Conservation (phyloP, 2,797 vertebrate genomes). For the Agapornis canus region DNA sequence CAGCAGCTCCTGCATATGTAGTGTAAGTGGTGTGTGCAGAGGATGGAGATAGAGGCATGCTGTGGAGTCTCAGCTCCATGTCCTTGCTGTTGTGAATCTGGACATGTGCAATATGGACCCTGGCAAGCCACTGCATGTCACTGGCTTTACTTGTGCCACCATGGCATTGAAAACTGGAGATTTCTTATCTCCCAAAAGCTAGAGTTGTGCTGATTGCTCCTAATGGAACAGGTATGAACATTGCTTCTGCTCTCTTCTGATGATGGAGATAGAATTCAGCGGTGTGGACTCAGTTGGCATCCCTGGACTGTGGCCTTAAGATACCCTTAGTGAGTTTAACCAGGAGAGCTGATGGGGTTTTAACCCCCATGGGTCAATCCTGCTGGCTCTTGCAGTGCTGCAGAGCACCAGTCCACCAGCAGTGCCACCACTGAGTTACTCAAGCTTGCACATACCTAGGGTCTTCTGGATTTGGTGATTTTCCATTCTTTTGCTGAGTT, state of each 20-base stretch:
- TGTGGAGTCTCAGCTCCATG: not conserved
- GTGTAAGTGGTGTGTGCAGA: not conserved
- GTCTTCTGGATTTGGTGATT: rapidly evolving
- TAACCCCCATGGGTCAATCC: not conserved
- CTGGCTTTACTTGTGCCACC: not conserved
- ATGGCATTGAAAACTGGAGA: not conserved
- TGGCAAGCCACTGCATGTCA: rapidly evolving
- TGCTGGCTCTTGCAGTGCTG: not conserved
- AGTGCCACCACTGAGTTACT: rapidly evolving
- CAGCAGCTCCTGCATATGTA: not conserved
- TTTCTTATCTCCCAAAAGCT: not conserved
- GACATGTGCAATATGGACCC: not conserved
- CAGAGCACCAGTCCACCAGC: not conserved
- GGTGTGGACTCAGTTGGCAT: rapidly evolving
- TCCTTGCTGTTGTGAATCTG: not conserved
- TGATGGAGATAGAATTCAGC: not conserved
- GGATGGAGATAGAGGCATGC: not conserved
- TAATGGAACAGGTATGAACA: rapidly evolving
- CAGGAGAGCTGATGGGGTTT: not conserved
- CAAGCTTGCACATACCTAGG: rapidly evolving
- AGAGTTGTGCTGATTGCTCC: not conserved
- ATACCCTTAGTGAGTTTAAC: not conserved
- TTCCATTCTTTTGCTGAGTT: not conserved
- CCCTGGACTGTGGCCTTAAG: not conserved
- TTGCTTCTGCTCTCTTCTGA: not conserved